Base-by-base conservation (phyloP, 2,888 invertebrate species). In the Dyspetes luteomarginatus region DNA sequence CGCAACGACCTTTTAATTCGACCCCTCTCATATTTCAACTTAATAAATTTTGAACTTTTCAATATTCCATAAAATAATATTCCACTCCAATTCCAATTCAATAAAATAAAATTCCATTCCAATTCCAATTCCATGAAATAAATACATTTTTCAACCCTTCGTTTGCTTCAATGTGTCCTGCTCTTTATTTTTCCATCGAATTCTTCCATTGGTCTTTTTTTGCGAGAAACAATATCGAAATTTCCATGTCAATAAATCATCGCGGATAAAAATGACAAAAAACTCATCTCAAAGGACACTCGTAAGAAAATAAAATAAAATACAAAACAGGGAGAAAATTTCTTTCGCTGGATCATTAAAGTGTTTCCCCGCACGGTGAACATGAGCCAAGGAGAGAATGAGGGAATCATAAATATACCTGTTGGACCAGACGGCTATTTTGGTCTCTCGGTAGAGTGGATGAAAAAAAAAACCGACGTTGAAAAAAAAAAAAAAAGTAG, bases 341-440 rank as follows among this genome's bases (percentile, higher is more conserved):
- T n/a, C n/a, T 41, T 28, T 7, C 45, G 30, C 19, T 17, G 58
- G 48, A 36, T 69, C 60, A 67, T 72, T 64, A 48, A 64, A 62
- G 19, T 76, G 52, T 36, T 68, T 45, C 30, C 28, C 22, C 5
- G 56, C 12, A 22, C 41, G 15, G 7, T 41, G 17, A 3, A 36
- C 12, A 9, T n/a, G 48, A 5, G 60, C 9, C n/a, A 45, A 41
- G 22, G 30, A 41, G 12, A 26, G 17, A 75, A 64, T 67, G 67
- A 43, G 55, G 22, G 65, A 50, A 62, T 36, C 12, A 67, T 67
- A 36, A 75, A 71, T 71, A 65, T 75, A 78, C 78, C 71, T 75
- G 60, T 72, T 67, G 75, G 62, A 62, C 50, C 67, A 45, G 22
- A 45, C 41, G 65, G 79, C 78, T 75, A 82, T 79, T 75, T 82